These are phyloP conservation scores for Condylostylus longicornis DNA, from an alignment of 1,140 invertebrate genomes.

Conservation along the genomic window DNA sequence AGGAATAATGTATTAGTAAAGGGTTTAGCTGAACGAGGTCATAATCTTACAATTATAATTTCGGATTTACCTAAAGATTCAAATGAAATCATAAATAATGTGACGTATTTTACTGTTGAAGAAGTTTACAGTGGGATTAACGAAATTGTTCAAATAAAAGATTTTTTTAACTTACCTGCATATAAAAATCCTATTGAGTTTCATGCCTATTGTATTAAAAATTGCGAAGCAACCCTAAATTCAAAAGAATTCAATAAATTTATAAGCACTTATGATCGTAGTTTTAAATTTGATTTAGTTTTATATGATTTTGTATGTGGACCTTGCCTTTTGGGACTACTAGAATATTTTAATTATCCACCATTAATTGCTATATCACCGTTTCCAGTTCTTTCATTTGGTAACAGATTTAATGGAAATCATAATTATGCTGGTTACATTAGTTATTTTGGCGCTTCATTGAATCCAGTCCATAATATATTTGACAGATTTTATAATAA, in stretches of 20 bases:
- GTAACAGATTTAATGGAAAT: slow-evolving; percentile 11
- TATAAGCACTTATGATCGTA: background rate
- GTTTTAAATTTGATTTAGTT: slow-evolving; percentile 14
- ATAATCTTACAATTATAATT: slow-evolving; percentile 11
- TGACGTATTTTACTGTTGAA: slow-evolving; percentile 6
- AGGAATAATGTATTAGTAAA: slow-evolving; percentile 10
- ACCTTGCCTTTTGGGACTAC: slow-evolving; percentile 8
- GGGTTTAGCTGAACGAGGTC: slow-evolving; percentile 13
- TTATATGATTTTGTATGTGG: slow-evolving; percentile 17
- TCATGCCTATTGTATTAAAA: slow-evolving; percentile 13
- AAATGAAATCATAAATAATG: background rate
- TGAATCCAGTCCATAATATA: slow-evolving; percentile 17
- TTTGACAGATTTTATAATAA: slow-evolving; percentile 20
- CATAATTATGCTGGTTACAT: slow-evolving; percentile 14
- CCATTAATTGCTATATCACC: slow-evolving; percentile 19
- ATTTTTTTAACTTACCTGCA: slow-evolving; percentile 4
- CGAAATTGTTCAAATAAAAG: slow-evolving; percentile 1
- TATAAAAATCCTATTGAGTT: slow-evolving; percentile 17
- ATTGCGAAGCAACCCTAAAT: slow-evolving; percentile 7
- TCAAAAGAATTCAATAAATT: slow-evolving; percentile 1
- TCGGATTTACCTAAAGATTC: background rate
- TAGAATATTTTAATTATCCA: background rate
- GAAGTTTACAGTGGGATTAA: background rate
- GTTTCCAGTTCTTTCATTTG: slow-evolving; percentile 12
- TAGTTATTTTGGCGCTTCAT: slow-evolving; percentile 13